Percentiles rank a stretch among this genome's conserved stretches.
These are phyloP conservation scores for Battus philenor DNA, from an alignment of 1,140 invertebrate species.

Conservation along the genomic window DNA sequence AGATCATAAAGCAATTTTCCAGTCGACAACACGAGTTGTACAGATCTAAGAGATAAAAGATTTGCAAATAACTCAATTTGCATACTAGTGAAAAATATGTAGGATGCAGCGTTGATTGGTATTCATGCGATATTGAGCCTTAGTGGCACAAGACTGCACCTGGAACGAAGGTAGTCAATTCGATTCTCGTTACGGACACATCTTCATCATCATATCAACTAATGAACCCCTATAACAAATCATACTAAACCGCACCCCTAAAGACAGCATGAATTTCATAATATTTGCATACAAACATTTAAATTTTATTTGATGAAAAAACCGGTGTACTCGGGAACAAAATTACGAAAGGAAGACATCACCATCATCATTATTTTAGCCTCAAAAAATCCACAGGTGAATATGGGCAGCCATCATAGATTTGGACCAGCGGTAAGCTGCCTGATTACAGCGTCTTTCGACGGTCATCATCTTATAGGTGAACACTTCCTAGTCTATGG, in stretches of 20 bases:
- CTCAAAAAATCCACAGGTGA: no score
- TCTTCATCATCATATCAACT: no score
- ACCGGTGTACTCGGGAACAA: background rate
- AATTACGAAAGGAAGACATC: background rate
- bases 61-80: background rate
- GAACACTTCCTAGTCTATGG: no score
- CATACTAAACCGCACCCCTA: no score
- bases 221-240: no score
- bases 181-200: background rate
- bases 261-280: background rate
- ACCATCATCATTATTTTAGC: no score
- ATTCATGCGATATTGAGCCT: background rate
- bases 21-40: background rate
- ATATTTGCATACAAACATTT: background rate
- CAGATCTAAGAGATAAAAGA: background rate
- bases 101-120: background rate
- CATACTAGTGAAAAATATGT: background rate
- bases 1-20: constrained; percentile 1
- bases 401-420: no score
- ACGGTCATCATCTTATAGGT: no score
- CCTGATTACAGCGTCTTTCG: no score
- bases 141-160: background rate
- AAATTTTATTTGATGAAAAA: background rate
- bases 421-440: no score
- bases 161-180: background rate